These are phyloP conservation scores for Eretmochelys imbricata DNA, from an alignment of 2,113 vertebrate genomes.

Conservation along the genomic window DNA sequence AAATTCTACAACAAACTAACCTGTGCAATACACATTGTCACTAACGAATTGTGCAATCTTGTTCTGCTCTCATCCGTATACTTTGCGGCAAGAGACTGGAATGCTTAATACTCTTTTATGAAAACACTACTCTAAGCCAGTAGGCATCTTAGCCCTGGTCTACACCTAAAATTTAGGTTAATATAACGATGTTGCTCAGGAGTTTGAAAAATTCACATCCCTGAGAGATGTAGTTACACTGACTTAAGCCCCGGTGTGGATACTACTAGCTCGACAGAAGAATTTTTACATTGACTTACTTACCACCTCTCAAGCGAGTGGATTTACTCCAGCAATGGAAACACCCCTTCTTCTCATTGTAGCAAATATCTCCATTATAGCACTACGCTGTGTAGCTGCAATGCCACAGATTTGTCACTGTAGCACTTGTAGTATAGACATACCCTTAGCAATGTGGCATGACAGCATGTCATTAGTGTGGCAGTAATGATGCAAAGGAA, in stretches of 20 bases:
- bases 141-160: background rate
- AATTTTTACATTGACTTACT: background rate
- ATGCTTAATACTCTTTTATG: background rate
- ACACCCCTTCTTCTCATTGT: background rate
- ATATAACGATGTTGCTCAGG: background rate
- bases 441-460: background rate
- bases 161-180: background rate
- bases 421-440: background rate
- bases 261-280: background rate
- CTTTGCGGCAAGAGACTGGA: rapidly evolving
- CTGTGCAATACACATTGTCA: background rate
- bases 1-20: background rate
- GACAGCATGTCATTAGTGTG: background rate
- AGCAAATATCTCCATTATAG: background rate
- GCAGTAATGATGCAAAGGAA: background rate
- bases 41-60: background rate
- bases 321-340: background rate
- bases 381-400: background rate
- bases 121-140: background rate
- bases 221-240: background rate
- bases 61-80: background rate
- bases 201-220: background rate
- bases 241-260: background rate
- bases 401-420: background rate
- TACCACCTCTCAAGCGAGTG: background rate